Evolutionary conservation across 2,113 vertebrate species (phyloP).

Genomic region (Sinocyclocheilus grahami): DNA sequence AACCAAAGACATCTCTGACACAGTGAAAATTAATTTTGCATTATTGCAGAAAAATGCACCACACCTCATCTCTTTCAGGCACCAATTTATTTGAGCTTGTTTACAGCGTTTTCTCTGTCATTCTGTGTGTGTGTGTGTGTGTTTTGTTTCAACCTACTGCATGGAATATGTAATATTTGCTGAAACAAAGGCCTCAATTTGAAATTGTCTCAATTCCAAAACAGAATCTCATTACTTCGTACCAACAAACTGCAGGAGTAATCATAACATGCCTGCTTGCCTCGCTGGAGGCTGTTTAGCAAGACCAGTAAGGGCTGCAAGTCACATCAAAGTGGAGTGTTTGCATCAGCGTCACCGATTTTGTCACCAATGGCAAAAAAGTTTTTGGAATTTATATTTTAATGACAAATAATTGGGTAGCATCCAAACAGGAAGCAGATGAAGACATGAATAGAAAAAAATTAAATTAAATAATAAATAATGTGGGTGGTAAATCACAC

Average conservation of each 20-base stretch:
- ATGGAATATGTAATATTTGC: not conserved
- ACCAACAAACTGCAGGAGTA: not conserved
- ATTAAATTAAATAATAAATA: too few species aligned
- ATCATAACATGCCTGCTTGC: not conserved
- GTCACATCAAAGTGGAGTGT: not conserved
- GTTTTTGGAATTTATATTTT: not conserved
- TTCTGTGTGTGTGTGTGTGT: slow-evolving; percentile 10
- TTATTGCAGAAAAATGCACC: not conserved
- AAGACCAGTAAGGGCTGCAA: not conserved
- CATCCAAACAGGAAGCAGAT: not conserved
- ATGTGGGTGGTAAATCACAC: too few species aligned
- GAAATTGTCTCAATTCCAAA: slow-evolving; percentile 16
- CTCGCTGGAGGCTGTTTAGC: not conserved
- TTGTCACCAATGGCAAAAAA: not conserved
- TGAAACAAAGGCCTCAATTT: slow-evolving; percentile 20
- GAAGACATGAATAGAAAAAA: not conserved
- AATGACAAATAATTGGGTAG: not conserved
- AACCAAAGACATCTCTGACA: slow-evolving; percentile 4
- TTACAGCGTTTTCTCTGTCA: not conserved
- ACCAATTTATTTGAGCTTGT: slow-evolving; percentile 18
- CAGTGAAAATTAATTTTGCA: not conserved
- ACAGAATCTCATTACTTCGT: slow-evolving; percentile 3
- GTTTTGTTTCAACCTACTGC: slow-evolving; percentile 7
- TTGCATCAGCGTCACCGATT: not conserved
- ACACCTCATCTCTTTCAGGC: not conserved